Conservation (phyloP, 1,140 invertebrate species). For the Musca domestica region DNA sequence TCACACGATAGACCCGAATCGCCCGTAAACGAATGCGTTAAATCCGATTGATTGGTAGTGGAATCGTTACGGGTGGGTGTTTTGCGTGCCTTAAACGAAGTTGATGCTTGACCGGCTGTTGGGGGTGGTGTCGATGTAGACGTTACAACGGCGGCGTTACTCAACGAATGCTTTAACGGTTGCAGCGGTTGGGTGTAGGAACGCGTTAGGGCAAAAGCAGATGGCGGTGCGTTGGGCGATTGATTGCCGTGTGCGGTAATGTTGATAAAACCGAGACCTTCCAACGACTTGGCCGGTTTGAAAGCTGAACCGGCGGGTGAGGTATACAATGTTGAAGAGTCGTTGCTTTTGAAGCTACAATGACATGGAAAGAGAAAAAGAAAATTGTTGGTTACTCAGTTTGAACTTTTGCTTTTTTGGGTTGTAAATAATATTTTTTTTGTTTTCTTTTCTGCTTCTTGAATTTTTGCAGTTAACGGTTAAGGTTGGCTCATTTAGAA, state of each 20-base stretch:
- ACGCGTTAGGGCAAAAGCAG: conserved; percentile 21
- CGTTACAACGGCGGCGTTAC: background rate
- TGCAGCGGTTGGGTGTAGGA: conserved; percentile 17
- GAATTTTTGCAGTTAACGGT: background rate
- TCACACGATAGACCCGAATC: conserved; percentile 16
- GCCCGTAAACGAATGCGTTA: conserved; percentile 31
- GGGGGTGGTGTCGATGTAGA: conserved; percentile 38
- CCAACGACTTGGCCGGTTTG: conserved; percentile 46
- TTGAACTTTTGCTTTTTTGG: conserved; percentile 1
- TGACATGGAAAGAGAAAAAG: conserved; percentile 5
- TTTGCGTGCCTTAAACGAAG: conserved; percentile 26
- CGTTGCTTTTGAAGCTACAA: conserved; percentile 49
- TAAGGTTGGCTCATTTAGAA: conserved; percentile 15
- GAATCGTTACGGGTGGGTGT: background rate
- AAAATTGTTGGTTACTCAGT: background rate
- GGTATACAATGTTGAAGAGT: conserved; percentile 38
- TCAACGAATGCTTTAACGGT: background rate
- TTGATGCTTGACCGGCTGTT: conserved; percentile 29
- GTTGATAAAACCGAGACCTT: conserved; percentile 33
- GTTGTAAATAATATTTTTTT: background rate
- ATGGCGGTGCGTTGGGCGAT: conserved; percentile 16
- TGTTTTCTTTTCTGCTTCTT: background rate
- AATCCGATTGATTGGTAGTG: conserved; percentile 20
- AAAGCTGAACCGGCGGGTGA: conserved; percentile 42
- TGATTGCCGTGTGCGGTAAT: conserved; percentile 27